Evolutionary conservation across 2,113 vertebrate species (phyloP), one percentile per base, ranked within the genome.

Genomic region (Cervus canadensis): DNA sequence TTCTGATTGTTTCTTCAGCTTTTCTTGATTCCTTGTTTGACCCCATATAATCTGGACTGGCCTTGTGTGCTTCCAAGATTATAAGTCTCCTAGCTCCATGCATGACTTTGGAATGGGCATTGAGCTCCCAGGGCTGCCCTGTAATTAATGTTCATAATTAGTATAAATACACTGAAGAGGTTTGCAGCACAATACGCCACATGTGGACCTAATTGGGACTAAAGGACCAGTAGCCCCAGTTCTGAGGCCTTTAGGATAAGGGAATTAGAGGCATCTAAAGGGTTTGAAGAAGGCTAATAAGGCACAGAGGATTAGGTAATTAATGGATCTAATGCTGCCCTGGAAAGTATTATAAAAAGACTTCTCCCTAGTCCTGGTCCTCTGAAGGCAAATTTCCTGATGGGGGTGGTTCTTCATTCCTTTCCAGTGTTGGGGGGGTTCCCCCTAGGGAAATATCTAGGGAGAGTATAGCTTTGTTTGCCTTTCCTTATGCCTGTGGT

Each of bases 61-160:
- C 82, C 82, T 95, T 88, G 52, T 86, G 59, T 59, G 67, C 43
- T 85, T 84, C 50, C 0, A 10, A 54, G 52, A 89, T 91, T 94
- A 14, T 81, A 94, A 97, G 92, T 59, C 91, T 60, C 50, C 91
- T 87, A 91, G 71, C 23, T 94, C 57, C 56, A n/a, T 26, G 19
- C 82, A 13, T 83, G 52, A 92, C 43, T 98, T 95, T 60, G 59
- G 43, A 95, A 91, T 91, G 93, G 67, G 83, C 45, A 56, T 86
- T 57, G 86, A 81, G 86, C 40, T 96, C 95, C 83, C 52, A 28
- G 79, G 86, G 50, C 87, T 94, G 36, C 21, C n/a, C 86, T 86
- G 54, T 87, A 97, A 97, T 97, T 97, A 95, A 98, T 96, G 95
- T 82, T 95, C 96, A 95, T 97, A 96, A 98, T 97, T 95, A 98